Evolutionary conservation across 1,140 invertebrate genomes (phyloP), one percentile per base, ranked within the genome.

Genomic region (Plutomurus gul): DNA sequence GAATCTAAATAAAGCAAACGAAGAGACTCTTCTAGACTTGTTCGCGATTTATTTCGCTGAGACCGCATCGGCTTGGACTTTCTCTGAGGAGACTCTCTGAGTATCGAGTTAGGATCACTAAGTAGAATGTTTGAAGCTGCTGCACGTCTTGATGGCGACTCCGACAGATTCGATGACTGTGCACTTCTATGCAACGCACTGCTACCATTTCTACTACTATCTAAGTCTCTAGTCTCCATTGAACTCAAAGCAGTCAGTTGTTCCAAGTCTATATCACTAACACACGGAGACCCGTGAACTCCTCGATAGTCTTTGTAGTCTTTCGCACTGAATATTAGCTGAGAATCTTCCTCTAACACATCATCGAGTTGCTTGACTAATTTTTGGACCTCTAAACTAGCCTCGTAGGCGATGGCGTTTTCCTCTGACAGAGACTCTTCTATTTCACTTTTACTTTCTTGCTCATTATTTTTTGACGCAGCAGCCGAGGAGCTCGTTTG

Each of bases 231-330:
- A 20, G 70, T 51, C 30, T 93, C 92, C 84, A 94, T 90, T 71
- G 91, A 90, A 86, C 90, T 93, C 85, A 93, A 89, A 84, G 90
- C 89, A 75, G 91, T 91, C 51, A 93, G 87, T 87, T 94, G 91
- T 75, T 91, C 92, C 71, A 94, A 87, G 85, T 94, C 93, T 85
- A 92, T 90, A 85, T 94, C 92, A 85, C 91, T 93, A 74, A 94
- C 90, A 84, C 91, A 92, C 3, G 92, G 91, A 22, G 90, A 91
- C 18, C 46, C 74, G 18, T 72, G 25, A 4, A 91, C 90, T 39
- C 92, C 92, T 80, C 92, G 87, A 84, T 94, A 94, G 85, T 92
- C 91, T 86, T 93, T 93, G 83, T 94, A 94, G 86, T 94, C 93
- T 72, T 90, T 88, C 6, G 92, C 89, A 85, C 91, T 93, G 85